These are phyloP conservation scores for Tragulus kanchil DNA, from an alignment of 2,113 vertebrate genomes.

Conservation along the genomic window DNA sequence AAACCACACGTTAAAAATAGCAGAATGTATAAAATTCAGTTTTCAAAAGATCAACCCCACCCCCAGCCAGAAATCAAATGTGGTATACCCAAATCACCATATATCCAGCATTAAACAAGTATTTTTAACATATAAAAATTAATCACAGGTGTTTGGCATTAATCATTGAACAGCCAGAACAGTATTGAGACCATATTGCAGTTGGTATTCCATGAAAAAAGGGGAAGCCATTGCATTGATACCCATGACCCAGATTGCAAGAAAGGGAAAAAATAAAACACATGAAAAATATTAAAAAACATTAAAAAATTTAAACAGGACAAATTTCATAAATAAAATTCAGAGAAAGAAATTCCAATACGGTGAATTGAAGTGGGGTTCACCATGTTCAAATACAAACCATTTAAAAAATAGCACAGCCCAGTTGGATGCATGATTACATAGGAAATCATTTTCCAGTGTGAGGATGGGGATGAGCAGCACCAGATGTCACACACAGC, in stretches of 20 bases:
- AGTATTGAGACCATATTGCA: slow-evolving; percentile 87
- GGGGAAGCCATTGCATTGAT: slow-evolving; percentile 84
- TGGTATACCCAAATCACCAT: slow-evolving; percentile 83
- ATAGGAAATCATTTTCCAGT: slow-evolving; percentile 88
- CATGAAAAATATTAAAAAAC: slow-evolving; percentile 55
- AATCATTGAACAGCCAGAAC: slow-evolving; percentile 83
- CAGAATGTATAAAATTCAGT: slow-evolving; percentile 73
- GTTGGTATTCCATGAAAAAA: slow-evolving; percentile 84
- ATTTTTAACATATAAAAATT: slow-evolving; percentile 72
- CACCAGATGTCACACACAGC: slow-evolving; percentile 91
- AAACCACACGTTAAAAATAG: slow-evolving; percentile 88
- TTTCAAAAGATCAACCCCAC: slow-evolving; percentile 76
- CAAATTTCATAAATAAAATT: slow-evolving; percentile 77
- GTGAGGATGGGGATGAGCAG: slow-evolving; percentile 90
- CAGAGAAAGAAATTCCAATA: slow-evolving; percentile 75
- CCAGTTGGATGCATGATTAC: slow-evolving; percentile 89
- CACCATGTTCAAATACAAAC: slow-evolving; percentile 92
- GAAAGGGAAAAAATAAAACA: slow-evolving; percentile 6
- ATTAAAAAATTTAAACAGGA: slow-evolving; percentile 58
- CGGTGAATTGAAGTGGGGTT: slow-evolving; percentile 64
- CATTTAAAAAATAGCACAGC: slow-evolving; percentile 89
- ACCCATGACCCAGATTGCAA: slow-evolving; percentile 83
- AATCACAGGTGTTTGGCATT: slow-evolving; percentile 84
- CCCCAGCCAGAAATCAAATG: slow-evolving; percentile 77
- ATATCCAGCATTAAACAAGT: slow-evolving; percentile 71